These are phyloP conservation scores for Stenurella melanura DNA, from an alignment of 2,888 invertebrate species.

Conservation along the genomic window DNA sequence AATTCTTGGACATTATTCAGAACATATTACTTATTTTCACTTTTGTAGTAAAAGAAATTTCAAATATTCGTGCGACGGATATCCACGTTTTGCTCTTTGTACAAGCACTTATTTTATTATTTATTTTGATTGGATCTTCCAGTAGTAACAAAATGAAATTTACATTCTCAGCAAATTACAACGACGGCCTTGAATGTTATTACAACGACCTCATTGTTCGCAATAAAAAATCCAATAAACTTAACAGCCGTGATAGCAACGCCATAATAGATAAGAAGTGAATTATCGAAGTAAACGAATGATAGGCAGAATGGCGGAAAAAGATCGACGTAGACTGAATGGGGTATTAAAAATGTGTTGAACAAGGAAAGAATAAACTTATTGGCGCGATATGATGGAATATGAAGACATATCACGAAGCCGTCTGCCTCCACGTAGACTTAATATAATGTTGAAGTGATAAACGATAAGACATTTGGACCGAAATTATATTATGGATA, in stretches of 20 bases:
- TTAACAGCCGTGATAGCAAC: conserved; percentile 6
- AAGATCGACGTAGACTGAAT: conserved; percentile 14
- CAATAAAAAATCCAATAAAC: conserved; percentile 32
- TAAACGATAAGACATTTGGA: conserved; percentile 14
- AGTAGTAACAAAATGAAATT: background rate
- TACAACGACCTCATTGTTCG: conserved; percentile 17
- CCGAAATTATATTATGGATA: conserved; percentile 17
- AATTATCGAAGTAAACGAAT: conserved; percentile 18
- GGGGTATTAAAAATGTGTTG: conserved; percentile 20
- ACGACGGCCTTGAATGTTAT: conserved; percentile 8
- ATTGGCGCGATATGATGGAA: conserved; percentile 7
- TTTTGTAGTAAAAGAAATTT: no score
- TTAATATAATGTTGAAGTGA: conserved; percentile 24
- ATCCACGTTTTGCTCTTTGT: no score
- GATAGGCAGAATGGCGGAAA: conserved; percentile 29
- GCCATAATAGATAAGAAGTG: conserved; percentile 30
- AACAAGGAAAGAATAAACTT: conserved; percentile 22
- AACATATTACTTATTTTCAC: no score
- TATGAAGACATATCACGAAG: conserved; percentile 13
- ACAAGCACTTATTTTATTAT: no score
- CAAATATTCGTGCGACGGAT: no score
- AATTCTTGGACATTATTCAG: no score
- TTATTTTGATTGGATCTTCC: background rate
- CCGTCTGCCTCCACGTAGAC: background rate
- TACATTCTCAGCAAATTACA: background rate